Base-by-base conservation (phyloP, 2,888 invertebrate species). In the Pandemis corylana region DNA sequence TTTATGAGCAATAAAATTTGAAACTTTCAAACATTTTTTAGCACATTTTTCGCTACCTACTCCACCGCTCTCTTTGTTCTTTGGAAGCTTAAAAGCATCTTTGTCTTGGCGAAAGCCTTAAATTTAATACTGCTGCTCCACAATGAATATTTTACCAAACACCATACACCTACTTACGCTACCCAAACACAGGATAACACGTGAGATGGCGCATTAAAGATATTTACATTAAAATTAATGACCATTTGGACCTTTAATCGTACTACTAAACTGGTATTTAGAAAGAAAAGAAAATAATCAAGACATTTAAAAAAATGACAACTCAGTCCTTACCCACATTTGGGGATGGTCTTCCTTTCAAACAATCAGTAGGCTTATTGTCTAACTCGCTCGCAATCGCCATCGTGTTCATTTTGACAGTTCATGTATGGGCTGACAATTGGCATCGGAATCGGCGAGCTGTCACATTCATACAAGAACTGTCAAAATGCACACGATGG, bases 81-180 rank as follows among this genome's bases (percentile, higher is more conserved):
- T 77, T 83, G 84, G 86, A 41, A 90, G 90, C 92, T 92, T 93
- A 92, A 93, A 92, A 93, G 93, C 93, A 91, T 93, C 93, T 93
- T 92, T 93, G 93, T 93, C 92, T 92, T 91, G 82, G 86, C 89
- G 85, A 90, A 90, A 90, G 89, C 89, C 88, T 88, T 87, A 87
- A 87, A 89, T 88, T 86, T 89, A 91, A 90, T 89, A 87, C 86
- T 72, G 76, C 86, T 72, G 75, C 12, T 41, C 70, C 75, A 77
- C 73, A 71, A 72, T 80, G 78, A 78, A 79, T 80, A 80, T 77
- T 70, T 70, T 62, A 72, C 9, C 15, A 68, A 76, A 72, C 68
- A 71, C 69, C 68, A 56, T 59, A 59, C 65, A 74, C 65, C 64
- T 64, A 68, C 67, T 53, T 49, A 64, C 64, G 28, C 12, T 10